Percentiles rank a stretch among this genome's conserved stretches.
Evolutionary conservation across 1,140 invertebrate genomes (phyloP).

Genomic region (Drosophila malerkotliana): DNA sequence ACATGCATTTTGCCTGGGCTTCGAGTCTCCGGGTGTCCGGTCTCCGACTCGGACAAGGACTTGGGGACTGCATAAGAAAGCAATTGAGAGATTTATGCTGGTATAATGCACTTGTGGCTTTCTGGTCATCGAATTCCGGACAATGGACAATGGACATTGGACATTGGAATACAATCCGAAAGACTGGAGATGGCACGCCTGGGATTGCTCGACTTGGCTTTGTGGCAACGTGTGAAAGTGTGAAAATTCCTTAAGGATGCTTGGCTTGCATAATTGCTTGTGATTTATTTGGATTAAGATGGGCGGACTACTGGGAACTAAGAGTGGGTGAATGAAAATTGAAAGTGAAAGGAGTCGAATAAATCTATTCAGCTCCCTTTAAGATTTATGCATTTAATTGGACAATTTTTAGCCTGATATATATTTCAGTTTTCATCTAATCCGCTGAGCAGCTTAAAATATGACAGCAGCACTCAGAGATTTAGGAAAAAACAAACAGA

Average conservation of each 20-base stretch:
- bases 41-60: slow-evolving; percentile 1
- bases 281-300: slow-evolving; percentile 77
- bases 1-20: slow-evolving; percentile 58
- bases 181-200: slow-evolving; percentile 37
- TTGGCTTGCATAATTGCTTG: slow-evolving; percentile 76
- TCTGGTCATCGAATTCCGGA: slow-evolving; percentile 32
- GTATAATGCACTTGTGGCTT: slow-evolving; percentile 72
- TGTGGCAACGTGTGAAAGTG: slow-evolving; percentile 72
- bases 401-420: not conserved
- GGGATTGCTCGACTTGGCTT: slow-evolving; percentile 42
- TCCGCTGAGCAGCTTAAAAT: slow-evolving; percentile 27
- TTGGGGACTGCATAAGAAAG: slow-evolving; percentile 66
- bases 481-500: slow-evolving; percentile 32
- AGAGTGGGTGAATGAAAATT: slow-evolving; percentile 7
- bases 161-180: slow-evolving; percentile 5
- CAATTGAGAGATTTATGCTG: slow-evolving; percentile 74
- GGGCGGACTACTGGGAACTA: slow-evolving; percentile 29
- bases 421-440: slow-evolving; percentile 21
- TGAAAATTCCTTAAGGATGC: slow-evolving; percentile 80
- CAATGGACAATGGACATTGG: slow-evolving; percentile 6
- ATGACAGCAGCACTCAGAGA: slow-evolving; percentile 18
- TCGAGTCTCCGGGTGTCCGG: not conserved
- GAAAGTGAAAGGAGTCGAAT: slow-evolving; percentile 51
- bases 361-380: not conserved
- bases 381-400: slow-evolving; percentile 15